A percentile compares a stretch with the other conserved stretches of the same genome.
Evolutionary conservation across 2,888 invertebrate species (phyloP).

Genomic region (Drosophila paranaensis): DNA sequence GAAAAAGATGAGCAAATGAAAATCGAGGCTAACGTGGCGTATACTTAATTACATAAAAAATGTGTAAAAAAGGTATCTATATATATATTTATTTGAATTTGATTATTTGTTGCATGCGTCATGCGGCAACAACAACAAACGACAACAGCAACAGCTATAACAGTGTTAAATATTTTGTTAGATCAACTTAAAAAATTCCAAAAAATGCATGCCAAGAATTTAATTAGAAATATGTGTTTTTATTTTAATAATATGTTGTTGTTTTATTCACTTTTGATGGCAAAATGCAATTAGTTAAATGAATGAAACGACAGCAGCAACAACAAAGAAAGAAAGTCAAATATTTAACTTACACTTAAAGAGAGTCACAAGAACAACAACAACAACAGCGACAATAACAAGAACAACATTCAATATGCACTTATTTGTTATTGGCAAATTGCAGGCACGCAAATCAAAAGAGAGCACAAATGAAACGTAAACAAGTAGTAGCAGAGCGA

Average conservation of each 20-base stretch:
- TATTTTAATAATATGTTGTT: constrained; percentile 4
- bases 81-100: constrained; percentile 21
- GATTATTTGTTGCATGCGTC: constrained; percentile 61
- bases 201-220: constrained; percentile 58
- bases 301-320: constrained; percentile 43
- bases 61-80: constrained; percentile 24
- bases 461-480: constrained; percentile 37
- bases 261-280: constrained; percentile 17
- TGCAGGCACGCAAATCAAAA: constrained; percentile 61
- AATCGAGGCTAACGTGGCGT: constrained; percentile 32
- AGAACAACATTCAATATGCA: constrained; percentile 73
- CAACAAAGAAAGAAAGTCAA: constrained; percentile 13
- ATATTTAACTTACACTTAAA: constrained; percentile 35
- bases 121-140: constrained; percentile 59
- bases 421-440: constrained; percentile 46
- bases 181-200: constrained; percentile 41
- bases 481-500: constrained; percentile 39
- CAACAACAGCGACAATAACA: constrained; percentile 38
- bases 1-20: constrained; percentile 31
- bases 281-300: constrained; percentile 35
- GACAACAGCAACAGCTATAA: constrained; percentile 40
- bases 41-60: constrained; percentile 59
- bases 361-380: constrained; percentile 57
- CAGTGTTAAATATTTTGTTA: constrained; percentile 59
- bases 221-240: constrained; percentile 40